Base-by-base conservation (phyloP, 2,888 invertebrate genomes). In the Galerucella pusilla region DNA sequence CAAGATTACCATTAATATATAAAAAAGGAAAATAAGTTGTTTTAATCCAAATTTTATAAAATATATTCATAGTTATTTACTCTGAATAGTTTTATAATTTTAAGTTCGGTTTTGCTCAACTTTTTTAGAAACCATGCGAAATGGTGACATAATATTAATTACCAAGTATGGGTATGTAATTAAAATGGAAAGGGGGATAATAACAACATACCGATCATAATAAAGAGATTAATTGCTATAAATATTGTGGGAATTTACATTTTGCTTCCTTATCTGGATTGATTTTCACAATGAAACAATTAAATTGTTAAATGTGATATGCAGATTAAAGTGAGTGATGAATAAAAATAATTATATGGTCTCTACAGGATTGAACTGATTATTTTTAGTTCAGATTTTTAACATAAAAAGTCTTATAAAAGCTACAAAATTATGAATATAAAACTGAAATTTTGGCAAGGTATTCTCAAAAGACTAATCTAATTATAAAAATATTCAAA, bases 111-210 rank as follows among this genome's bases (percentile, higher is more conserved):
- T 57, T 5, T 16, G 9, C 16, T 57, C 6, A 57, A 57, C 20
- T 20, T 16, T 16, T 35, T 61, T 61, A 63, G 63, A 63, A 63
- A 63, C 16, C 63, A 63, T 42, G 63, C 42, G 63, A 63, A 63
- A 42, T 35, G 42, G 63, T 63, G 63, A 63, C 63, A 63, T 63
- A 63, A 63, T 63, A 42, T 63, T 63, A 63, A 63, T 63, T 63
- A 63, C 42, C 42, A 3, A 20, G 9, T 63, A 63, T 16, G 35
- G n/a, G 7, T 35, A 14, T 42, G 35, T 16, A 63, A 63, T 63
- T 63, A 63, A 63, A 42, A 14, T 11, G 0, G 20, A 57, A 7
- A 16, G 10, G 20, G 57, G 57, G 57, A 57, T 57, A 16, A 16
- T 57, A 57, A n/a, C 54, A n/a, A 57, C 57, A 20, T 20, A 57